These are phyloP conservation scores for Coregonus sp. DNA, from an alignment of 2,797 vertebrate genomes.

Conservation along the genomic window DNA sequence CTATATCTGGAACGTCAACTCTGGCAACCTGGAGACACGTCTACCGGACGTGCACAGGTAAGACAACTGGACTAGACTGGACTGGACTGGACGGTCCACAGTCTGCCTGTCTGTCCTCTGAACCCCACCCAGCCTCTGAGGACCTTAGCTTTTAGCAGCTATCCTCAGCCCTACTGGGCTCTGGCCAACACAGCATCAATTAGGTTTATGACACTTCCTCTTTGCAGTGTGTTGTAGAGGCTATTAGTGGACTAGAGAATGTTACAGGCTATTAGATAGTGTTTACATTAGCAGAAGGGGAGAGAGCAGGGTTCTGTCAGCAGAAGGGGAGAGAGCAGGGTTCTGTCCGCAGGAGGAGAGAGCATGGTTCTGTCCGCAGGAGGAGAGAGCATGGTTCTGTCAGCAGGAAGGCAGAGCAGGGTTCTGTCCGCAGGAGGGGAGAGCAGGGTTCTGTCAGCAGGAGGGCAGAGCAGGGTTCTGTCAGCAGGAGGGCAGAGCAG, in stretches of 20 bases:
- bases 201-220: conserved; percentile 25
- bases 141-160: conserved; percentile 16
- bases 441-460: too few relatives aligned
- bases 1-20: conserved; percentile 83
- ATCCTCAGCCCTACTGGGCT: not conserved
- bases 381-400: too few relatives aligned
- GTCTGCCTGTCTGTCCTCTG: conserved; percentile 3
- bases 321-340: too few relatives aligned
- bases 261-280: conserved; percentile 13
- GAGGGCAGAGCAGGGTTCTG: too few relatives aligned
- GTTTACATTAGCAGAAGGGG: conserved; percentile 2
- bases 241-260: conserved; percentile 4
- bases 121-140: not conserved
- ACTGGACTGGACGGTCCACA: not conserved
- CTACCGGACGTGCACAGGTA: conserved; percentile 82
- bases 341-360: too few relatives aligned
- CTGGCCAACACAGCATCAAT: conserved; percentile 20
- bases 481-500: too few relatives aligned
- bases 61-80: not conserved
- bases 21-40: conserved; percentile 76
- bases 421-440: too few relatives aligned
- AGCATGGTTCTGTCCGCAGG: too few relatives aligned
- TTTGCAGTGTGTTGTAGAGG: conserved; percentile 1
- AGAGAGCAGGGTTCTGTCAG: too few relatives aligned
- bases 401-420: too few relatives aligned